Base-by-base conservation (phyloP, 2,888 invertebrate genomes). In the Andrena hattorfiana region DNA sequence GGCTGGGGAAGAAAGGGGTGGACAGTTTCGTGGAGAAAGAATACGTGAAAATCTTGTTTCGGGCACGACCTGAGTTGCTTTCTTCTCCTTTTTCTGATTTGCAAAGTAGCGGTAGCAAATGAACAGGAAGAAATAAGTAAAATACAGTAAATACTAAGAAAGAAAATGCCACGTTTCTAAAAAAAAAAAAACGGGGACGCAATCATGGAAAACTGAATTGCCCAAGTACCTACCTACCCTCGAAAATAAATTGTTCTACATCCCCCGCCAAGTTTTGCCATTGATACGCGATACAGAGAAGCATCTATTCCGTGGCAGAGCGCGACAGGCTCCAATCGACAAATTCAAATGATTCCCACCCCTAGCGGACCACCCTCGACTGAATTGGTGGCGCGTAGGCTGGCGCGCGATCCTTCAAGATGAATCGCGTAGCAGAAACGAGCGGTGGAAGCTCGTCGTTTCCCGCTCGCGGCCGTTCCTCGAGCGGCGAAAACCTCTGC, bases 401-500 rank as follows among this genome's bases (percentile, higher is more conserved):
- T 54, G 30, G 48, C 56, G 64, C 59, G 54, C 68, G 26, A 54
- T 70, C 56, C 60, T 49, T 82, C 62, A 42, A 32, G 60, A 76
- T 73, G 67, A 71, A 75, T 68, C 72, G 35, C 63, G 66, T 16
- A 8, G 48, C 66, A 49, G 66, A 62, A 62, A 66, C 66, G 8
- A 26, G n/a, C 23, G 49, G 26, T n/a, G 54, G 42, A 20, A 51
- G 63, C 62, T 26, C 49, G 49, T 16, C 32, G 71, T 16, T 32
- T 32, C 49, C 42, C 30, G 8, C n/a, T 42, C 51, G n/a, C 16
- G 28, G 32, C 60, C 72, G 78, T 13, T 78, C 73, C 78, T 81
- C 74, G 76, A 83, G 79, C 32, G 68, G 72, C 83, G 70, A 84
- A 82, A 71, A 74, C 66, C 32, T 32, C 59, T 79, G 86, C 85